phyloP scores from a whole-genome alignment of 2,113 vertebrate species.

The Laticauda colubrina region DNA sequence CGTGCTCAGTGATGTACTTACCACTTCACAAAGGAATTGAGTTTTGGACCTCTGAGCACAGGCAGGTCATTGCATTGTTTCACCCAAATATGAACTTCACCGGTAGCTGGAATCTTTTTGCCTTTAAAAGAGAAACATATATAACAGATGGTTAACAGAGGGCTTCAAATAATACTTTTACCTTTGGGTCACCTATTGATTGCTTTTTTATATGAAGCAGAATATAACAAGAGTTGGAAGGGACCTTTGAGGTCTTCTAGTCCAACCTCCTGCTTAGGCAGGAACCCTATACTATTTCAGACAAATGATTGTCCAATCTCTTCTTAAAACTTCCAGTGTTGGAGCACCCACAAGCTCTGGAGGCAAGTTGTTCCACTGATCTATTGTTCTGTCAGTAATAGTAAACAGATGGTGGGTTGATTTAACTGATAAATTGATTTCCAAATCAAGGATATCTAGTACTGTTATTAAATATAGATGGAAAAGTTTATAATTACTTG shows the following conservation, averaged over 20 bases:
- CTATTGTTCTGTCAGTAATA: too few relatives aligned
- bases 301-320: too few relatives aligned
- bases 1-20: slow-evolving; percentile 51
- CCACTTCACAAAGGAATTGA: slow-evolving; percentile 96
- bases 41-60: slow-evolving; percentile 72
- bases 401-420: too few relatives aligned
- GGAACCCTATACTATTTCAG: too few relatives aligned
- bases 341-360: too few relatives aligned
- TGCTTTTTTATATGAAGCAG: not conserved
- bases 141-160: not conserved
- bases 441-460: too few relatives aligned
- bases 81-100: slow-evolving; percentile 94
- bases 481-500: too few relatives aligned
- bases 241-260: not conserved
- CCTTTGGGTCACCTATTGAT: not conserved
- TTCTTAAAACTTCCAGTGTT: too few relatives aligned
- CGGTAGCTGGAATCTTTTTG: slow-evolving; percentile 71
- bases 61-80: slow-evolving; percentile 88
- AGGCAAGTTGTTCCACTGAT: too few relatives aligned
- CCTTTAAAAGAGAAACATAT: slow-evolving; percentile 63
- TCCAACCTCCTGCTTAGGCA: not conserved
- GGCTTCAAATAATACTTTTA: not conserved
- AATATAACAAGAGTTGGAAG: not conserved
- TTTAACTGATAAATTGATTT: too few relatives aligned
- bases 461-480: too few relatives aligned